phyloP scores from a whole-genome alignment of 37 sponge, comb jelly and placozoan species.

The Spongilla lacustris region DNA sequence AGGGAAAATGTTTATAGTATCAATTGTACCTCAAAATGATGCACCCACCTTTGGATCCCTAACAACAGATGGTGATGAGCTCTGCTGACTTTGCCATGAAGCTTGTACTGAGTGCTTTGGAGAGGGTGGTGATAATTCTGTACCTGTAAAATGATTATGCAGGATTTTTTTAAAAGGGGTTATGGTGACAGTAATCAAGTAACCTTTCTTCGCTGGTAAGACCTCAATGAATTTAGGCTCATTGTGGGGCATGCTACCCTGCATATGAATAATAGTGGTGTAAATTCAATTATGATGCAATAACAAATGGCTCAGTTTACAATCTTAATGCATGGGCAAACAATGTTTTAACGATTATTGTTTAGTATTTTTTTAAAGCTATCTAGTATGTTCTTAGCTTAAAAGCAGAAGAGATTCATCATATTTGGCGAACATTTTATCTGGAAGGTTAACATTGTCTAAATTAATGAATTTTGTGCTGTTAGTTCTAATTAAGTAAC shows the following conservation, averaged over 20 bases:
- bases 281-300: too few relatives aligned
- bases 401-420: too few relatives aligned
- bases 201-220: background rate
- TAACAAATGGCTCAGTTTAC: too few relatives aligned
- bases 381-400: too few relatives aligned
- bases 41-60: background rate
- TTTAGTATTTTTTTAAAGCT: too few relatives aligned
- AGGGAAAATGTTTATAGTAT: background rate
- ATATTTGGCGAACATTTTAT: too few relatives aligned
- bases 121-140: background rate
- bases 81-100: background rate
- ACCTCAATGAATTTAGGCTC: background rate
- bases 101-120: too few relatives aligned
- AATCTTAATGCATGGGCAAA: too few relatives aligned
- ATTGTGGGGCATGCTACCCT: background rate
- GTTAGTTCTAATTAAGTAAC: too few relatives aligned
- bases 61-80: background rate
- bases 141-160: background rate
- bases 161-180: background rate
- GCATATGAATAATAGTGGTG: background rate
- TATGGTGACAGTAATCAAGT: background rate
- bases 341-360: too few relatives aligned
- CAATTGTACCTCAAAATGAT: background rate
- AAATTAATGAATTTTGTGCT: too few relatives aligned
- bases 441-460: too few relatives aligned